Base-by-base conservation (phyloP, 1,140 invertebrate genomes). In the Triops cancriformis region DNA sequence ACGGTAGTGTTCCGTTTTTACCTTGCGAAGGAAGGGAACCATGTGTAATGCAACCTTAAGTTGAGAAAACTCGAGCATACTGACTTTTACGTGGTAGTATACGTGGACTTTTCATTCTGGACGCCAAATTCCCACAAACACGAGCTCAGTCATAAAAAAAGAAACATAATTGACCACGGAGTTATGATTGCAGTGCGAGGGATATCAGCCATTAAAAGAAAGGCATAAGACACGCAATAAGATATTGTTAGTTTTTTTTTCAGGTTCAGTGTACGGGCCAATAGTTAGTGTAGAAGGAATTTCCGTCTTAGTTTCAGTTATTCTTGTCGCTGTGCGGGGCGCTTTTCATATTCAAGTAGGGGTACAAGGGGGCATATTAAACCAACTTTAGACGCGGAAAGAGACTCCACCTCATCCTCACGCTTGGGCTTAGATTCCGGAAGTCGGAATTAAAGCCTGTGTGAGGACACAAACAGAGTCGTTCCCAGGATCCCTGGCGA, bases 371-470 rank as follows among this genome's bases (percentile, higher is more conserved):
- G 14, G 23, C 23, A 18, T 64, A 37, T 37, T 37, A 64, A 64
- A 64, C 51, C n/a, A 64, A 64, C 51, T 64, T 18, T 64, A 64
- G 10, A 64, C 23, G 51, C 51, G 51, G n/a, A 64, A 64, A 64
- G 31, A 64, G 51, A 23, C 51, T 23, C 51, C 51, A 23, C 51
- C 51, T 64, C n/a, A 64, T 64, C 51, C 51, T 64, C 51, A 64
- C 51, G 51, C 51, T 64, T 64, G 51, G 51, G 51, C 14, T 64
- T 64, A 64, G 51, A 64, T 64, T 64, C 51, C 51, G 51, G 51
- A 64, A 64, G 51, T 64, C 51, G 51, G 51, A 64, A 64, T 64
- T 64, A 64, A 64, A 64, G 51, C 51, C 51, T 64, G 51, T 64
- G 51, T 64, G 51, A 64, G 51, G 51, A 64, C 51, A 6, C 51